These are phyloP conservation scores for Neodiprion pinetum DNA, from an alignment of 1,140 invertebrate species.

Conservation along the genomic window DNA sequence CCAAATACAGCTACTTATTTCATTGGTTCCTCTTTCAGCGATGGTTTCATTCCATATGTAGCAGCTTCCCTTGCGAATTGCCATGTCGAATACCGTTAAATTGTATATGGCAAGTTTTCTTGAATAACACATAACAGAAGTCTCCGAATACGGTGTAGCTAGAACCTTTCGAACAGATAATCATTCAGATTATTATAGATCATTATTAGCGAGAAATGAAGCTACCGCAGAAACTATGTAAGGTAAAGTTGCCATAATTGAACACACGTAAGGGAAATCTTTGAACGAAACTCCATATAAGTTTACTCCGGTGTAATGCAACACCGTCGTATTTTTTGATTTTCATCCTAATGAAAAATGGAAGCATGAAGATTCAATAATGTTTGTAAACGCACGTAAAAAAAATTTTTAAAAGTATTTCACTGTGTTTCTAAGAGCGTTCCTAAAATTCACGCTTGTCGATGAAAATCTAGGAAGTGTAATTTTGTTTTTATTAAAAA, in stretches of 20 bases:
- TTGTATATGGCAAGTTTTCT: constrained; percentile 58
- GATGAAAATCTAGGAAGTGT: background rate
- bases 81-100: constrained; percentile 53
- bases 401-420: too few relatives aligned
- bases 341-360: too few relatives aligned
- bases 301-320: too few relatives aligned
- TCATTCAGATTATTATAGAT: background rate
- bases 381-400: too few relatives aligned
- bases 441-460: too few relatives aligned
- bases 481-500: background rate
- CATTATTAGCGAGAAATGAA: background rate
- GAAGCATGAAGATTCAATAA: too few relatives aligned
- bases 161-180: background rate
- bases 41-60: constrained; percentile 58
- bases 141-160: constrained; percentile 29
- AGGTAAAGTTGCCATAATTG: background rate
- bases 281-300: too few relatives aligned
- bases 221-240: background rate
- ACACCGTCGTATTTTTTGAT: too few relatives aligned
- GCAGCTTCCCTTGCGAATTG: constrained; percentile 41
- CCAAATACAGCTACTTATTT: constrained; percentile 54
- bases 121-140: constrained; percentile 45
- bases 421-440: too few relatives aligned
- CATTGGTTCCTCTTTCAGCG: constrained; percentile 51
- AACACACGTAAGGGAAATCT: background rate